Evolutionary conservation across 2,113 vertebrate species (phyloP).

Genomic region (Thinocorus orbignyianus): DNA sequence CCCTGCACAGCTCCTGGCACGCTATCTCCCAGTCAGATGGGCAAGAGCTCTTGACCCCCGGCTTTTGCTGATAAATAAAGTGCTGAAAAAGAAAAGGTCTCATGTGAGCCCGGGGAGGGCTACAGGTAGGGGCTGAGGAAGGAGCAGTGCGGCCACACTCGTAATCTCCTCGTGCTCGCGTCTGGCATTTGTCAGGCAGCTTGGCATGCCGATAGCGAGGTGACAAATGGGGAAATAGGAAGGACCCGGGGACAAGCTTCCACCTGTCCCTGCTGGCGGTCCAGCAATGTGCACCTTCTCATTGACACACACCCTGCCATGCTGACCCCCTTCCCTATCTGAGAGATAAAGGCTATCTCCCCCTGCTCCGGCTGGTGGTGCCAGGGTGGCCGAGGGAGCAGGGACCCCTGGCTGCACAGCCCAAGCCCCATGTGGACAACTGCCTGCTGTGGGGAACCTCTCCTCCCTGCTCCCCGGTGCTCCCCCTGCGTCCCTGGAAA

Average conservation of each 20-base stretch:
- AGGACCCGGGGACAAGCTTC: slow-evolving; percentile 56
- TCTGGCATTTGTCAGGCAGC: slow-evolving; percentile 85
- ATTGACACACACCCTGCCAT: background rate
- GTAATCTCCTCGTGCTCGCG: slow-evolving; percentile 73
- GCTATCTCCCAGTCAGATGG: slow-evolving; percentile 39
- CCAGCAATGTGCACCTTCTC: slow-evolving; percentile 32
- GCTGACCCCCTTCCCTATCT: slow-evolving; percentile 26
- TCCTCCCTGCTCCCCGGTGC: rapidly evolving
- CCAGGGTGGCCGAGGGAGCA: background rate
- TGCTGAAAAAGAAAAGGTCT: slow-evolving; percentile 63
- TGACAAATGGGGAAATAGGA: slow-evolving; percentile 67
- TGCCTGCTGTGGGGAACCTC: rapidly evolving
- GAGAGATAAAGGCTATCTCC: slow-evolving; percentile 42
- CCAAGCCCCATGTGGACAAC: background rate
- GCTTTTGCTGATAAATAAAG: slow-evolving; percentile 72
- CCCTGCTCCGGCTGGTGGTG: background rate
- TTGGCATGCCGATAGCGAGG: slow-evolving; percentile 59
- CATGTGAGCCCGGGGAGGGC: background rate
- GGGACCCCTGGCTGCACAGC: background rate
- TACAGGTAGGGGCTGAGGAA: slow-evolving; percentile 59
- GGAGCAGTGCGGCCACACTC: slow-evolving; percentile 61
- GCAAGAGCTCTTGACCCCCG: slow-evolving; percentile 75
- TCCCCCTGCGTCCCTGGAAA: background rate
- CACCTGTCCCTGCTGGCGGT: slow-evolving; percentile 60
- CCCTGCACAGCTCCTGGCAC: slow-evolving; percentile 23